A percentile compares a stretch with the other conserved stretches of the same genome.
Conservation (phyloP, 2,888 invertebrate species). For the Oasisia sp. region DNA sequence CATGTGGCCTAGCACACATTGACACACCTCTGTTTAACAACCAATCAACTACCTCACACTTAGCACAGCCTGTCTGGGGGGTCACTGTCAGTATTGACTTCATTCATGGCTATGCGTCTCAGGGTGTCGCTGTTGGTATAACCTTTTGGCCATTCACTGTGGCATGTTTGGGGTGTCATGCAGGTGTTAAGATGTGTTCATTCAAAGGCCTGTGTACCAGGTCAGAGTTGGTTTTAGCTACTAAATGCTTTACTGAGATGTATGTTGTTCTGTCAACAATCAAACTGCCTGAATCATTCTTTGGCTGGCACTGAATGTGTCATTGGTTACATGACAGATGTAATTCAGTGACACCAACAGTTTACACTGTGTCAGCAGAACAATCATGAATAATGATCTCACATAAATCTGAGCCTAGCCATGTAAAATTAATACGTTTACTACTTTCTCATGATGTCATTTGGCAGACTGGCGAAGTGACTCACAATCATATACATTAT, state of each 20-base stretch:
- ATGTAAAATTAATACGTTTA: neutral
- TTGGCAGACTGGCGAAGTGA: too few species aligned
- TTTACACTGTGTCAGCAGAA: neutral
- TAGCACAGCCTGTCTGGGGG: neutral
- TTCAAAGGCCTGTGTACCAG: neutral
- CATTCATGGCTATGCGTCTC: neutral
- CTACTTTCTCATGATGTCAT: too few species aligned
- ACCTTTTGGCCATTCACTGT: neutral
- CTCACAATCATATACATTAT: too few species aligned
- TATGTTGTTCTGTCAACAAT: neutral
- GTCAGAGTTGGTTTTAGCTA: neutral
- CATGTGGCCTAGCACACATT: neutral
- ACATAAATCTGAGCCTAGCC: neutral
- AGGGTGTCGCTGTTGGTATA: neutral
- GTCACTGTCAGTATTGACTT: neutral
- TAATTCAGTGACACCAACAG: neutral
- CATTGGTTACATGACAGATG: neutral
- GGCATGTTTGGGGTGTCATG: neutral
- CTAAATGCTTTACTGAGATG: neutral
- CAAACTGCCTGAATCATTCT: neutral
- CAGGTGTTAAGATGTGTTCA: neutral
- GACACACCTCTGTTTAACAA: conserved; percentile 1
- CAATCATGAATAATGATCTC: neutral
- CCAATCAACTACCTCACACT: neutral
- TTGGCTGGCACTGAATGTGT: neutral